These are phyloP conservation scores for Harlomillsia oculata DNA, from an alignment of 1,140 invertebrate genomes.

Conservation along the genomic window DNA sequence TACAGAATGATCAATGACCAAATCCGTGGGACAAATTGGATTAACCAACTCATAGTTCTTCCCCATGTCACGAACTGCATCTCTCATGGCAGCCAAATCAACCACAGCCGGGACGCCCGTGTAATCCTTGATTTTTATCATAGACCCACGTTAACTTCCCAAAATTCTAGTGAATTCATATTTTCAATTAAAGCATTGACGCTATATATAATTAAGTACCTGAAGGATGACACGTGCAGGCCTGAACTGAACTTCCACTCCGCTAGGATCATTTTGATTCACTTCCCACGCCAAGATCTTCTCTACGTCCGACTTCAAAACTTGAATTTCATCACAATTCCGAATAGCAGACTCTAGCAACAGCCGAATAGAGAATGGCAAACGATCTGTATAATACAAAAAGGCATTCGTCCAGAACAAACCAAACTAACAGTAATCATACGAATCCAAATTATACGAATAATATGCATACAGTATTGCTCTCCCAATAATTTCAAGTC, in stretches of 20 bases:
- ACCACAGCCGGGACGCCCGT: conserved; percentile 97
- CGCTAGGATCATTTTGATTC: conserved; percentile 56
- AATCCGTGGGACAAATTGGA: conserved; percentile 90
- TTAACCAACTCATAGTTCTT: conserved; percentile 66
- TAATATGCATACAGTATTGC: conserved; percentile 8
- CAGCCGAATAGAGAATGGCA: conserved; percentile 90
- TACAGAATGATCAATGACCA: conserved; percentile 97
- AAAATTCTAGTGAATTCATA: no score
- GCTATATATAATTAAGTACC: conserved; percentile 41
- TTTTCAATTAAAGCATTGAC: background rate
- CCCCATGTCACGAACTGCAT: conserved; percentile 70
- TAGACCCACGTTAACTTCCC: no score
- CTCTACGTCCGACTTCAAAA: conserved; percentile 72
- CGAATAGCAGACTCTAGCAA: conserved; percentile 88
- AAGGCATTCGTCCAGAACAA: no score
- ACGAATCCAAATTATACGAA: background rate
- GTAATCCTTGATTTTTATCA: conserved; percentile 70
- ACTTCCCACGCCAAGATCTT: conserved; percentile 85
- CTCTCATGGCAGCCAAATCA: conserved; percentile 97
- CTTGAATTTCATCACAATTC: conserved; percentile 93
- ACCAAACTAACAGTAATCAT: no score
- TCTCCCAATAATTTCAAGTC: conserved; percentile 15
- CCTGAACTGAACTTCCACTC: conserved; percentile 90
- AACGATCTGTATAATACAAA: conserved; percentile 34
- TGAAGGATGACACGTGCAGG: conserved; percentile 91